phyloP scores from a whole-genome alignment of 64 coral and sea anemone genomes.

The Pachyseris speciosa region DNA sequence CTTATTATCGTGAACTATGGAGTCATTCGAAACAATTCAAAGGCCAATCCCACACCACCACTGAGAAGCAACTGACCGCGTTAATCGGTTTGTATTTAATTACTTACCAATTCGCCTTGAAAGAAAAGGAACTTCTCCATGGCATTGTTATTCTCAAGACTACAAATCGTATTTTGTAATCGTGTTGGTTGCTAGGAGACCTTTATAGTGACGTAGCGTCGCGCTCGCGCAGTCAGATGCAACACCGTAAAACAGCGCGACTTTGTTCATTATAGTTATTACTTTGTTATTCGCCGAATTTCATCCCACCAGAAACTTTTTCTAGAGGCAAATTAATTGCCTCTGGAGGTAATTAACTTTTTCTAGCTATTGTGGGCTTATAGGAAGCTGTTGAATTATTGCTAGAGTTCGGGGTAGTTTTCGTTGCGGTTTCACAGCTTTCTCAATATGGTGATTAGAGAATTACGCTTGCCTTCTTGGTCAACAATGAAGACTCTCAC shows the following conservation, averaged over 20 bases:
- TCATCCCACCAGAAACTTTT: conserved; percentile 4
- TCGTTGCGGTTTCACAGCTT: background rate
- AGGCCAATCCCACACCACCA: background rate
- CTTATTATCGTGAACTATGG: background rate
- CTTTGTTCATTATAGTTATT: background rate
- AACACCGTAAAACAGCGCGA: background rate
- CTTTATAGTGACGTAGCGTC: background rate
- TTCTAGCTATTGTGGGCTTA: background rate
- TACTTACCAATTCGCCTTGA: background rate
- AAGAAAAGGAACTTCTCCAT: background rate
- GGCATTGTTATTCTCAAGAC: background rate
- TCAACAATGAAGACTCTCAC: background rate
- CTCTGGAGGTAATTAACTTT: conserved; percentile 21
- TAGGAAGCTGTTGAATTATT: conserved; percentile 22
- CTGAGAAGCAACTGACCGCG: background rate
- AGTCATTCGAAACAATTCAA: background rate
- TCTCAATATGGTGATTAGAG: background rate
- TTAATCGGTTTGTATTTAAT: conserved; percentile 23
- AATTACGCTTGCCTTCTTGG: background rate
- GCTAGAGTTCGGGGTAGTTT: background rate
- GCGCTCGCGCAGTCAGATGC: background rate
- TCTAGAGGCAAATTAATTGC: background rate
- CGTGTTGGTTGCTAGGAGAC: conserved; percentile 12
- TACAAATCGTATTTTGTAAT: background rate
- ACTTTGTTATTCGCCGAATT: background rate